Evolutionary conservation across 1,140 invertebrate genomes (phyloP).

Genomic region (Venustaconcha ellipsiformis): DNA sequence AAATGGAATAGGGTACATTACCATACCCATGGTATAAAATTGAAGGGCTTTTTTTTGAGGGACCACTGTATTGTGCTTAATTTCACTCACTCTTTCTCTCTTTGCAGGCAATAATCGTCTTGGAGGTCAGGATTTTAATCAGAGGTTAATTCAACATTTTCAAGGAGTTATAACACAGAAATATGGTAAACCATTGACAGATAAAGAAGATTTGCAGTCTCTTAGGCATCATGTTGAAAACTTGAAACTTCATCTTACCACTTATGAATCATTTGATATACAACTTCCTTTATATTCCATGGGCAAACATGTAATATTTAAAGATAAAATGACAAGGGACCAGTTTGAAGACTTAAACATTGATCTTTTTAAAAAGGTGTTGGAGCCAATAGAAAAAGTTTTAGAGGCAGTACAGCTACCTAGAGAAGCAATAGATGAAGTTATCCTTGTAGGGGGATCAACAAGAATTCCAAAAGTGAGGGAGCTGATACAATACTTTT

Average conservation of each 20-base stretch:
- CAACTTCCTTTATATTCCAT: slow-evolving; percentile 60
- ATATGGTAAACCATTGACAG: slow-evolving; percentile 54
- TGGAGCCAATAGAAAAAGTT: slow-evolving; percentile 63
- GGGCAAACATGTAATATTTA: slow-evolving; percentile 41
- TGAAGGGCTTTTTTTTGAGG: too few species aligned
- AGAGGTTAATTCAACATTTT: slow-evolving; percentile 64
- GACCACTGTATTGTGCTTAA: too few species aligned
- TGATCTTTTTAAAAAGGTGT: slow-evolving; percentile 68
- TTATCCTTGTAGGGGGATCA: slow-evolving; percentile 72
- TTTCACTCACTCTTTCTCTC: background rate
- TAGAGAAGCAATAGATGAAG: slow-evolving; percentile 68
- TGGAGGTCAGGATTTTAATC: slow-evolving; percentile 72
- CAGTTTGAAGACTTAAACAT: slow-evolving; percentile 70
- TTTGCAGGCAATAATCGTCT: slow-evolving; percentile 70
- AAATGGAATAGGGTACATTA: too few species aligned
- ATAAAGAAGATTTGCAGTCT: slow-evolving; percentile 70
- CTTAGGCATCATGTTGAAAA: slow-evolving; percentile 69
- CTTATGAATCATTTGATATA: slow-evolving; percentile 49
- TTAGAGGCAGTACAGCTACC: slow-evolving; percentile 90
- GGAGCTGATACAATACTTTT: slow-evolving; percentile 66
- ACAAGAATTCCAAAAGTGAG: slow-evolving; percentile 70
- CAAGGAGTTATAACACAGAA: slow-evolving; percentile 51
- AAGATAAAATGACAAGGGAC: slow-evolving; percentile 51
- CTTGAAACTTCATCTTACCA: slow-evolving; percentile 69
- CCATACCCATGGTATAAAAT: too few species aligned